Conservation (phyloP, 2,888 invertebrate genomes). For the Brenthis hecate region DNA sequence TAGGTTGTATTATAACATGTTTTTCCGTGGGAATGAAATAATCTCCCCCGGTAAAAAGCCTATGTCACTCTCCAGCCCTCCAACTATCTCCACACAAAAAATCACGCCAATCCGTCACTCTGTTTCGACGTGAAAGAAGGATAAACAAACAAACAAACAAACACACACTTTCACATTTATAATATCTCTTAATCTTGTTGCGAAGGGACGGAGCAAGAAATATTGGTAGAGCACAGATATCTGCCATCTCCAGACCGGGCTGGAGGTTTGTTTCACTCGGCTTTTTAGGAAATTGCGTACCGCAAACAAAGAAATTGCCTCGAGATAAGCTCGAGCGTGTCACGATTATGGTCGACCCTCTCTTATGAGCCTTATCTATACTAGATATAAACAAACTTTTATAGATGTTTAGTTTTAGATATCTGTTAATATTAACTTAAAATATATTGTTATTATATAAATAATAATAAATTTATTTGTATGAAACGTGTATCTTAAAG, state of each 20-base stretch:
- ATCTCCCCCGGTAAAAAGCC: too few species aligned
- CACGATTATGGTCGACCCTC: constrained; percentile 51
- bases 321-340: constrained; percentile 67
- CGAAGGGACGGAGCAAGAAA: constrained; percentile 18
- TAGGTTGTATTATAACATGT: too few species aligned
- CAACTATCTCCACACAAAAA: too few species aligned
- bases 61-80: too few species aligned
- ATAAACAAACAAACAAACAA: too few species aligned
- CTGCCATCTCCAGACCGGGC: constrained; percentile 62
- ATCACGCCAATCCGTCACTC: too few species aligned
- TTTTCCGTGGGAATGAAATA: too few species aligned
- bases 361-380: constrained; percentile 19
- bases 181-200: constrained; percentile 17
- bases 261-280: constrained; percentile 64
- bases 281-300: constrained; percentile 75
- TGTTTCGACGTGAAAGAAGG: too few species aligned
- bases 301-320: constrained; percentile 76
- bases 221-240: constrained; percentile 50
- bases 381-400: constrained; percentile 5
- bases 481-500: too few species aligned
- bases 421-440: neutral
- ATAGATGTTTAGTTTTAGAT: constrained; percentile 1
- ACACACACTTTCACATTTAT: too few species aligned
- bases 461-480: too few species aligned
- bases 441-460: too few species aligned